These are phyloP conservation scores for Tigriopus japonicus DNA, from an alignment of 1,140 invertebrate genomes.

Conservation along the genomic window DNA sequence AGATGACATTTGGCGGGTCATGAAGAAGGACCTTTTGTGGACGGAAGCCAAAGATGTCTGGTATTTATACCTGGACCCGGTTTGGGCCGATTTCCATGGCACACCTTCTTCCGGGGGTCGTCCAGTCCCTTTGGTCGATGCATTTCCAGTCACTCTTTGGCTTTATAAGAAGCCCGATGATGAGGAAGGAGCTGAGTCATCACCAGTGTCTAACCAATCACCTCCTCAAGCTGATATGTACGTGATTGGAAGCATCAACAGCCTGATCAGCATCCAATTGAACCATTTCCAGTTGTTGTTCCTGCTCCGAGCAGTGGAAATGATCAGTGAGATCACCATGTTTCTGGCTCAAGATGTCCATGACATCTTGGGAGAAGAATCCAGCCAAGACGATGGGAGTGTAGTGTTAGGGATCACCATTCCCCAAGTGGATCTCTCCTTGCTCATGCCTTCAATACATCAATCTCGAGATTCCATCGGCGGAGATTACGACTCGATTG, in stretches of 20 bases:
- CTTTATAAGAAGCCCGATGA: slow-evolving; percentile 25
- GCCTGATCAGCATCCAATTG: slow-evolving; percentile 55
- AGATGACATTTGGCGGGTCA: neutral
- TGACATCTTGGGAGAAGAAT: slow-evolving; percentile 36
- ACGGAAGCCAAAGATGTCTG: slow-evolving; percentile 44
- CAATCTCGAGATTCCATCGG: neutral
- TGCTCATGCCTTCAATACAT: slow-evolving; percentile 45
- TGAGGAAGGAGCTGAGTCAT: neutral
- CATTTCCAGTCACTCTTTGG: slow-evolving; percentile 71
- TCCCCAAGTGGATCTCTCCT: slow-evolving; percentile 49
- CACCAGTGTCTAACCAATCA: slow-evolving; percentile 11
- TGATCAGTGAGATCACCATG: slow-evolving; percentile 52
- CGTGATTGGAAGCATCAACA: slow-evolving; percentile 50
- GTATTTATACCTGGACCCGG: slow-evolving; percentile 66
- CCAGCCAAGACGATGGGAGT: slow-evolving; percentile 11
- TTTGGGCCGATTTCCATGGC: slow-evolving; percentile 77
- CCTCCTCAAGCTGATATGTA: slow-evolving; percentile 22
- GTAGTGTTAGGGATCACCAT: slow-evolving; percentile 21
- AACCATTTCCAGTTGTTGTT: slow-evolving; percentile 88
- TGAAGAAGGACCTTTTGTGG: slow-evolving; percentile 14
- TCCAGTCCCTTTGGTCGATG: slow-evolving; percentile 69
- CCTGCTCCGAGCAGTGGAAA: slow-evolving; percentile 57
- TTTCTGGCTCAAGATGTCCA: slow-evolving; percentile 59
- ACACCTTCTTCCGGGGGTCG: slow-evolving; percentile 45
- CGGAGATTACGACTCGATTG: no score